Conservation (phyloP, 53 echinoderm and acorn worm species). For the Holothuria scabra region DNA sequence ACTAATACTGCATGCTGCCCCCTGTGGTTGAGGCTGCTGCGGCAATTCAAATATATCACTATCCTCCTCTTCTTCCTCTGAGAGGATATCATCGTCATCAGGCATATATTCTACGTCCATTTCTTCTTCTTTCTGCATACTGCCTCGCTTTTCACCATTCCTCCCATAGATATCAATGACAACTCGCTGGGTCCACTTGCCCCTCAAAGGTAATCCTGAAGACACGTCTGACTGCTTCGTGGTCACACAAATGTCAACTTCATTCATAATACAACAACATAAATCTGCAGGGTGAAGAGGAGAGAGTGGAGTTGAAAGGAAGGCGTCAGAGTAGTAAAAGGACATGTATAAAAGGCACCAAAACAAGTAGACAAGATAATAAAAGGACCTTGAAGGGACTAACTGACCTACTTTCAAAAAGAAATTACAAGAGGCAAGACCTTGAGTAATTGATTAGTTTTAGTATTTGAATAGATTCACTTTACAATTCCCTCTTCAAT, state of each 20-base stretch:
- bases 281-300: constrained; percentile 45
- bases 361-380: constrained; percentile 35
- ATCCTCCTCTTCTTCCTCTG: constrained; percentile 30
- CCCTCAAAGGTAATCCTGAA: background rate
- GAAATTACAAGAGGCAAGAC: background rate
- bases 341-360: background rate
- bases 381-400: constrained; percentile 17
- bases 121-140: constrained; percentile 70
- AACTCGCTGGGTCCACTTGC: constrained; percentile 51
- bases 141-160: constrained; percentile 39
- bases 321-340: background rate
- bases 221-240: constrained; percentile 50
- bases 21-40: constrained; percentile 13
- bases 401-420: constrained; percentile 18
- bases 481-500: too few species aligned
- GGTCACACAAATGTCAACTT: constrained; percentile 64
- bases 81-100: constrained; percentile 24
- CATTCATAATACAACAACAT: constrained; percentile 82
- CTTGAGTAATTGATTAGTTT: constrained; percentile 34
- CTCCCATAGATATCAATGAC: constrained; percentile 49
- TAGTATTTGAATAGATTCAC: background rate
- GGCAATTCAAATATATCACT: constrained; percentile 43
- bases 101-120: constrained; percentile 53
- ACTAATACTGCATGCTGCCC: background rate
- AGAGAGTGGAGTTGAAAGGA: background rate